Conservation (phyloP, 2,797 vertebrate species). For the Tokudaia tokunoshimensis region DNA sequence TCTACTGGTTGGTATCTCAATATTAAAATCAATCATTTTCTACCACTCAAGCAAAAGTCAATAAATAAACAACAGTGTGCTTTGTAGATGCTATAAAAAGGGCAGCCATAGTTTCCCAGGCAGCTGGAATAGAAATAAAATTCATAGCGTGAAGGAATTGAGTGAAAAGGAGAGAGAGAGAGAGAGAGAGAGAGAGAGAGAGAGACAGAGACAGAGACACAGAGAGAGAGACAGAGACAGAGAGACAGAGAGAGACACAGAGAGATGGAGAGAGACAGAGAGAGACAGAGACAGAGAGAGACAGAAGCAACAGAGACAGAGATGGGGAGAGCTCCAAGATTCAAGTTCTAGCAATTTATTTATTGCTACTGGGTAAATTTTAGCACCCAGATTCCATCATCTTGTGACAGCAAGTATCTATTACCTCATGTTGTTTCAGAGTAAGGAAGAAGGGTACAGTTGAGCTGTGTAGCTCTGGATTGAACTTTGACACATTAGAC, state of each 20-base stretch:
- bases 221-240: neutral
- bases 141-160: neutral
- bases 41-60: neutral
- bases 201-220: neutral
- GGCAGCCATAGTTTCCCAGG: neutral
- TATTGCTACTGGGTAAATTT: neutral
- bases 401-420: neutral
- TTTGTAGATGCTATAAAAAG: neutral
- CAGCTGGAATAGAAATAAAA: neutral
- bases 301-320: neutral
- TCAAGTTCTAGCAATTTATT: neutral
- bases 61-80: neutral
- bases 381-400: neutral
- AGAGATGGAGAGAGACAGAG: neutral
- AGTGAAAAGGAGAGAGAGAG: neutral
- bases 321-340: neutral
- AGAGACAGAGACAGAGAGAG: neutral
- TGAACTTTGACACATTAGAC: neutral
- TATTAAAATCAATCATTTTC: neutral
- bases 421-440: neutral
- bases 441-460: neutral
- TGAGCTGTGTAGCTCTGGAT: neutral
- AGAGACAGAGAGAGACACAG: neutral
- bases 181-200: neutral
- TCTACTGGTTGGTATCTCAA: accelerated